These are phyloP conservation scores for Siniperca obscura DNA, from an alignment of 2,797 vertebrate genomes.

Conservation along the genomic window DNA sequence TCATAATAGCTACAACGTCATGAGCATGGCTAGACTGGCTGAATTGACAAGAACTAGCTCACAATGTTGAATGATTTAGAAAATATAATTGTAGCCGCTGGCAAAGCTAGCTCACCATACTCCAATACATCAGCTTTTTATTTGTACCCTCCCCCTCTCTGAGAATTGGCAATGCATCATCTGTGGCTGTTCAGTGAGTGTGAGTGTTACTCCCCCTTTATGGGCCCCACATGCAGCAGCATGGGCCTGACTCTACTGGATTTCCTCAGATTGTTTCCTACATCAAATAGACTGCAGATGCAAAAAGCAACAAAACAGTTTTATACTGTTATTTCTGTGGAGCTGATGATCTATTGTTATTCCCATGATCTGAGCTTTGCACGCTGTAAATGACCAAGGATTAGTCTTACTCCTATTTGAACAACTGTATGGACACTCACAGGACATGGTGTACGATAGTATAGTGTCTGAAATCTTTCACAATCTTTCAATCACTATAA, in stretches of 20 bases:
- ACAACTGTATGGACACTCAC: not conserved
- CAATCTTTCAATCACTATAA: too few relatives aligned
- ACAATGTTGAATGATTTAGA: slow-evolving; percentile 40
- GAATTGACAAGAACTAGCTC: slow-evolving; percentile 39
- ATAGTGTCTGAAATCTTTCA: not conserved
- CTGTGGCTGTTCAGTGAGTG: not conserved
- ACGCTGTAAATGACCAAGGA: not conserved
- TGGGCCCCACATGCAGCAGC: slow-evolving; percentile 41
- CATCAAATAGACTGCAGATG: slow-evolving; percentile 27
- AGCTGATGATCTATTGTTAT: not conserved
- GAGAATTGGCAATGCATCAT: slow-evolving; percentile 2
- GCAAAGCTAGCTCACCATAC: slow-evolving; percentile 3
- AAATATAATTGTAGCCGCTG: not conserved
- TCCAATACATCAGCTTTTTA: slow-evolving; percentile 2
- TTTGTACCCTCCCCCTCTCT: slow-evolving; percentile 8
- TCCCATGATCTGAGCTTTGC: not conserved
- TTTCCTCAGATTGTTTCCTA: slow-evolving; percentile 21
- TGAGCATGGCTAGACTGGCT: slow-evolving; percentile 12
- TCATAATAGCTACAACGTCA: slow-evolving; percentile 23
- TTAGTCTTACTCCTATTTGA: not conserved
- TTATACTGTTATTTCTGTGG: not conserved
- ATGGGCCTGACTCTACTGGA: slow-evolving; percentile 10
- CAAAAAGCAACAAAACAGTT: slow-evolving; percentile 29
- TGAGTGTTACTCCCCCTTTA: slow-evolving; percentile 17
- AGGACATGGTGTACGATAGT: not conserved